Percentiles rank a stretch among this genome's conserved stretches.
These are phyloP conservation scores for Lypha dubia DNA, from an alignment of 2,888 invertebrate species.

Conservation along the genomic window DNA sequence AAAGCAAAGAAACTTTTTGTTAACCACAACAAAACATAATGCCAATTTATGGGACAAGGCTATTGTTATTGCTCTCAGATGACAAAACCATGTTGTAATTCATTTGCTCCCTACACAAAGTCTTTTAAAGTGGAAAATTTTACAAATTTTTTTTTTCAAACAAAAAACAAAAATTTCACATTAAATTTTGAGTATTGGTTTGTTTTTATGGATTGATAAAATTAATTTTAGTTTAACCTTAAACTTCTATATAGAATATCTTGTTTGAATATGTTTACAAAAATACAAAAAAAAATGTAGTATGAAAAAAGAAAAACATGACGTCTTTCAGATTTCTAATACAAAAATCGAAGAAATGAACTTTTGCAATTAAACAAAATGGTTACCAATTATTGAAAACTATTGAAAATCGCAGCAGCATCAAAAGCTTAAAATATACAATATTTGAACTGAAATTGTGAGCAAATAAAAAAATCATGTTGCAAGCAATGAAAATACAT, in stretches of 20 bases:
- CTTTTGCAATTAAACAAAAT: neutral
- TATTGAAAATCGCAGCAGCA: neutral
- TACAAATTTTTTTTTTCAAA: no score
- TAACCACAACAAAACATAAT: slow-evolving; percentile 72
- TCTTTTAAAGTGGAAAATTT: slow-evolving; percentile 32
- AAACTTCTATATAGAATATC: neutral
- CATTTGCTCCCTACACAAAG: slow-evolving; percentile 34
- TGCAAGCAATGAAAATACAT: slow-evolving; percentile 8
- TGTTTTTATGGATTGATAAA: no score
- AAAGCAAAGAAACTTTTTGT: slow-evolving; percentile 61
- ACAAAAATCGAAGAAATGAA: neutral
- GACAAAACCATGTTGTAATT: slow-evolving; percentile 45
- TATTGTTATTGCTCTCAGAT: slow-evolving; percentile 45
- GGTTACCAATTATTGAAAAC: no score
- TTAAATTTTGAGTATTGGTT: neutral
- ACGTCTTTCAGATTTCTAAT: neutral
- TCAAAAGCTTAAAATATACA: neutral
- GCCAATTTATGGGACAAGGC: slow-evolving; percentile 73
- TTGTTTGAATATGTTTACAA: no score
- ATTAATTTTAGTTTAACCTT: neutral
- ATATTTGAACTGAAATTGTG: slow-evolving; percentile 6
- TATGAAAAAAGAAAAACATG: neutral
- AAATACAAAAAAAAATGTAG: no score
- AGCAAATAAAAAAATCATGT: neutral
- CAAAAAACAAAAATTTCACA: neutral